phyloP scores from a whole-genome alignment of 2,113 vertebrate species.

The Accipiter cooperii region DNA sequence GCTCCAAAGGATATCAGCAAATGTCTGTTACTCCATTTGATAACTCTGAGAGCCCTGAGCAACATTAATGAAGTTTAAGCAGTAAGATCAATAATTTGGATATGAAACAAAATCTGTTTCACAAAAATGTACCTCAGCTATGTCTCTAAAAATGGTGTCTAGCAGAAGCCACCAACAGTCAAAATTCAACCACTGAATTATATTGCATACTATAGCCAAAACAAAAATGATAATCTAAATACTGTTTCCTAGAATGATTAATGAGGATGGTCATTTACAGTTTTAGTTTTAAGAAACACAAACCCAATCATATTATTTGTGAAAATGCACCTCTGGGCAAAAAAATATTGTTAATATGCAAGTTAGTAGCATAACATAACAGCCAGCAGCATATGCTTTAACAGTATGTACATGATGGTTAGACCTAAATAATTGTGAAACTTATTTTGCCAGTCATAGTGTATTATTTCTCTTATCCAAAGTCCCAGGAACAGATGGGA shows the following conservation, averaged over 20 bases:
- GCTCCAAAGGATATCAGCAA: background rate
- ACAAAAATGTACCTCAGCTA: background rate
- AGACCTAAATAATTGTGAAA: background rate
- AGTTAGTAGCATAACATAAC: background rate
- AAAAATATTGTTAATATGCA: background rate
- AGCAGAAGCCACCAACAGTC: background rate
- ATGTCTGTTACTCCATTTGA: background rate
- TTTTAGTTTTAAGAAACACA: background rate
- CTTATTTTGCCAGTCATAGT: background rate
- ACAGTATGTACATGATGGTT: background rate
- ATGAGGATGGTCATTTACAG: background rate
- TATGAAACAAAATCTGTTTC: conserved; percentile 25
- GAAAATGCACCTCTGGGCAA: background rate
- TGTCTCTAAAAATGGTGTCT: background rate
- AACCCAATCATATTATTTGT: background rate
- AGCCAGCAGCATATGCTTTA: background rate
- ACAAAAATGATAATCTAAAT: background rate
- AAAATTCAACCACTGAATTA: background rate
- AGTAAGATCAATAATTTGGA: conserved; percentile 14
- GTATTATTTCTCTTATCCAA: background rate
- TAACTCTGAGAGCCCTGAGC: conserved; percentile 11
- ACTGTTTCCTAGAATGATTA: background rate
- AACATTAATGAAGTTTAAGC: background rate
- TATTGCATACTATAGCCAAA: background rate
- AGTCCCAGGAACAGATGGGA: background rate